These are phyloP conservation scores for Lacerta agilis DNA, from an alignment of 2,797 vertebrate species.

Conservation along the genomic window DNA sequence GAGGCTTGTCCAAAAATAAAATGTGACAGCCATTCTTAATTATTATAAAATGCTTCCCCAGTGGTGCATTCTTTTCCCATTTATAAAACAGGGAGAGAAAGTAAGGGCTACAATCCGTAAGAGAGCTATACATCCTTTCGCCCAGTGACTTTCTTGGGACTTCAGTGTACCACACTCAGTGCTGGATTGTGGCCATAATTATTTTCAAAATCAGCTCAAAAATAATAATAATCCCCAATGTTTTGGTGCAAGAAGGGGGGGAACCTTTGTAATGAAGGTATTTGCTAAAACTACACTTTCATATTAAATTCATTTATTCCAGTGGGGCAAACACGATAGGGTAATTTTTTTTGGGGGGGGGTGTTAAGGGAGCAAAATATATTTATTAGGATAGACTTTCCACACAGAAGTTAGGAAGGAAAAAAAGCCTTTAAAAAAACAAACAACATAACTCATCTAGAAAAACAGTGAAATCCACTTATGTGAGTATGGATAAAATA, in stretches of 20 bases:
- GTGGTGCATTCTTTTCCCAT: neutral
- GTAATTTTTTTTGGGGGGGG: neutral
- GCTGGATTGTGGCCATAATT: neutral
- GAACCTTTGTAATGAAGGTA: neutral
- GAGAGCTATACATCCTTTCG: neutral
- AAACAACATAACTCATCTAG: neutral
- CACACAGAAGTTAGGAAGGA: neutral
- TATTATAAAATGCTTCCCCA: neutral
- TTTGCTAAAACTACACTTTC: neutral
- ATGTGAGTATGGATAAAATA: constrained; percentile 2
- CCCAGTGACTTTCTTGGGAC: neutral
- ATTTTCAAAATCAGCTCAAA: neutral
- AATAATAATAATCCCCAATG: neutral
- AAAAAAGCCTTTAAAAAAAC: neutral
- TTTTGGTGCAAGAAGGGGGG: neutral
- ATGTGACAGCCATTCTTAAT: neutral
- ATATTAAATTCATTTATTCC: neutral
- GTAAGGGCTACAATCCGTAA: neutral
- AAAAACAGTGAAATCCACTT: constrained; percentile 40
- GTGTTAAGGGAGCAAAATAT: neutral
- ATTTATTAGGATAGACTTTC: neutral
- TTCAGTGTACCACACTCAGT: neutral
- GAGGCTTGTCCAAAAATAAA: neutral
- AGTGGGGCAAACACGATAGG: neutral
- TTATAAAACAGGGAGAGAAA: neutral